Conservation (phyloP, 2,888 invertebrate genomes). For the Drosophila histrio region DNA sequence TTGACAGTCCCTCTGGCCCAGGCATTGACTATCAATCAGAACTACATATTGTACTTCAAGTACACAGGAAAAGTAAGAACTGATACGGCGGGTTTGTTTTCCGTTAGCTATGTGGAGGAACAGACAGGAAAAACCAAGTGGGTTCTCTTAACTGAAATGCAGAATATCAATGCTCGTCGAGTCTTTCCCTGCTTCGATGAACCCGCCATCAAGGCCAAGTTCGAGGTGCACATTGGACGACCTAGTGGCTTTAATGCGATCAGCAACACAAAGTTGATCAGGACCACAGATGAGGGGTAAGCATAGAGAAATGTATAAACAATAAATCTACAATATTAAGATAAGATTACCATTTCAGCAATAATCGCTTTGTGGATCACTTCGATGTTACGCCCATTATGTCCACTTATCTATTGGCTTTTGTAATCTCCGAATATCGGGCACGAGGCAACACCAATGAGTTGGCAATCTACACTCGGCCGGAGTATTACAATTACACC, state of each 20-base stretch:
- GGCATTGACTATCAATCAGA: conserved; percentile 74
- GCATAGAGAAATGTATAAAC: not conserved
- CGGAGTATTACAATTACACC: conserved; percentile 88
- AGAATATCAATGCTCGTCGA: conserved; percentile 87
- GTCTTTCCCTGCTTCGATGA: conserved; percentile 92
- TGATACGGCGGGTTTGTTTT: conserved; percentile 71
- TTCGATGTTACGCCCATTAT: conserved; percentile 86
- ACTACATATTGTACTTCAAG: conserved; percentile 84
- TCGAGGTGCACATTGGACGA: conserved; percentile 87
- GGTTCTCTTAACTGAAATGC: conserved; percentile 88
- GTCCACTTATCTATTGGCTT: conserved; percentile 93
- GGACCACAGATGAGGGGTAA: conserved; percentile 57
- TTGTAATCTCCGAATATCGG: conserved; percentile 87
- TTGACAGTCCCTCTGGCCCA: conserved; percentile 83
- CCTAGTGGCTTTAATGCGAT: conserved; percentile 79
- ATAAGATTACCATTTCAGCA: conserved; percentile 30
- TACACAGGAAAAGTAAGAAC: conserved; percentile 85
- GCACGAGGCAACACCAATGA: conserved; percentile 51
- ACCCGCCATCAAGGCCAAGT: conserved; percentile 88
- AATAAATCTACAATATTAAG: not conserved
- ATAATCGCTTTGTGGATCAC: conserved; percentile 64
- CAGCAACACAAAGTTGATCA: conserved; percentile 72
- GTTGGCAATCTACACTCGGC: conserved; percentile 87
- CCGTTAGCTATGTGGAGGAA: conserved; percentile 66
- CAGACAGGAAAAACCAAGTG: conserved; percentile 54